Evolutionary conservation across 2,888 invertebrate genomes (phyloP), one percentile per base, ranked within the genome.

Genomic region (Acanthopleura granulata): DNA sequence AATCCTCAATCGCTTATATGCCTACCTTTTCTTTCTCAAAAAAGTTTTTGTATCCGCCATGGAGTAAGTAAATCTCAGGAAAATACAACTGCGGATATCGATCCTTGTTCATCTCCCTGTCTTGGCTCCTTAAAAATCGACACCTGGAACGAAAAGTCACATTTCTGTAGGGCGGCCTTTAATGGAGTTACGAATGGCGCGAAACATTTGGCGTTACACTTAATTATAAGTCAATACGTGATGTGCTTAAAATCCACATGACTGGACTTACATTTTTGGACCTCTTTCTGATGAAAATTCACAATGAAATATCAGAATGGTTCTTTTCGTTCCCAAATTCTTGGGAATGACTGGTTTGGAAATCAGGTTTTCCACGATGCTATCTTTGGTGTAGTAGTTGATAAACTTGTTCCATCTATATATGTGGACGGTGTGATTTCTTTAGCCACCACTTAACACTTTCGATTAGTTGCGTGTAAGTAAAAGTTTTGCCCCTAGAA

Each of bases 251-350:
- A 72, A 22, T 40, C 30, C 9, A 9, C 16, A 62, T 61, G 22
- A 57, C 6, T 25, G 6, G 12, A 93, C 95, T 94, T 92, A 97
- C 94, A 98, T 92, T 85, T 94, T 95, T 0, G 98, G 98, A 1
- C 97, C 98, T 74, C 98, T 93, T 91, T 98, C 96, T 75, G 96
- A 94, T 0, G 97, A 97, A 92, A 97, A 98, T 91, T 99, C 98
- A 91, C 98, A 99, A 90, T 99, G 98, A 91, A 99, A 98, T 72
- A 99, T 94, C 62, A 98, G 92, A 70, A 98, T 94, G 81, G 93
- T 92, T 70, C 95, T 91, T 75, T 88, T 86, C 15, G 27, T 61
- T 15, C n/a, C 16, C 40, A 51, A 40, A 18, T 18, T n/a, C 15
- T 27, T 30, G 49, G 74, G 74, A 49, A 79, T 73, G 15, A 82